Evolutionary conservation across 35 echinoderm and acorn worm species (phyloP).

Genomic region (Stichopus chloronotus): DNA sequence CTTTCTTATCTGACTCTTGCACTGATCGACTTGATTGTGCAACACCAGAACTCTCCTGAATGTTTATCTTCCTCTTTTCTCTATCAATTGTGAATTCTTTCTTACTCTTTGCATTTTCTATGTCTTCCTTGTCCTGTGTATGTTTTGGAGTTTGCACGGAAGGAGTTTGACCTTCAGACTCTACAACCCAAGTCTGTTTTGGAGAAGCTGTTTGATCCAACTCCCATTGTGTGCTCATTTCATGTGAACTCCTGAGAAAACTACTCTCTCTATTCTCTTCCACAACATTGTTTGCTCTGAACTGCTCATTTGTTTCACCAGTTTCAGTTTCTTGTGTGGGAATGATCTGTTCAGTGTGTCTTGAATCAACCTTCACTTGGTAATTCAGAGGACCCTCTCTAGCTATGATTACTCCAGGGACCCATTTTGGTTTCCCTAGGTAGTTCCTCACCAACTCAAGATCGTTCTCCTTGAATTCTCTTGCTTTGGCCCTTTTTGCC

Average conservation of each 20-base stretch:
- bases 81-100: not conserved
- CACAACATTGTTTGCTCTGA: not conserved
- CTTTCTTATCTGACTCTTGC: not conserved
- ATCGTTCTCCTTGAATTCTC: not conserved
- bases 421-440: conserved; percentile 49
- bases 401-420: conserved; percentile 39
- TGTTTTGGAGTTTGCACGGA: not conserved
- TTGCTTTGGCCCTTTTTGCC: conserved; percentile 12
- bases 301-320: not conserved
- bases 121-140: not conserved
- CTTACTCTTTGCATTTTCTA: not conserved
- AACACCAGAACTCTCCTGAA: not conserved
- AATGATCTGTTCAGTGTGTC: conserved; percentile 54
- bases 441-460: conserved; percentile 46
- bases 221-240: not conserved
- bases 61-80: not conserved
- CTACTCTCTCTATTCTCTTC: not conserved
- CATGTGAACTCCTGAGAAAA: not conserved
- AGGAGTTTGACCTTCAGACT: conserved; percentile 6
- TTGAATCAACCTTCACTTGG: conserved; percentile 27
- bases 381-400: conserved; percentile 54
- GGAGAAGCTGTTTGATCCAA: not conserved
- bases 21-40: not conserved
- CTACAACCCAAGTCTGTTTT: not conserved
- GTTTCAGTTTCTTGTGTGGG: conserved; percentile 14